Conservation (phyloP, 2,113 vertebrate species). For the Lepisosteus oculatus region DNA sequence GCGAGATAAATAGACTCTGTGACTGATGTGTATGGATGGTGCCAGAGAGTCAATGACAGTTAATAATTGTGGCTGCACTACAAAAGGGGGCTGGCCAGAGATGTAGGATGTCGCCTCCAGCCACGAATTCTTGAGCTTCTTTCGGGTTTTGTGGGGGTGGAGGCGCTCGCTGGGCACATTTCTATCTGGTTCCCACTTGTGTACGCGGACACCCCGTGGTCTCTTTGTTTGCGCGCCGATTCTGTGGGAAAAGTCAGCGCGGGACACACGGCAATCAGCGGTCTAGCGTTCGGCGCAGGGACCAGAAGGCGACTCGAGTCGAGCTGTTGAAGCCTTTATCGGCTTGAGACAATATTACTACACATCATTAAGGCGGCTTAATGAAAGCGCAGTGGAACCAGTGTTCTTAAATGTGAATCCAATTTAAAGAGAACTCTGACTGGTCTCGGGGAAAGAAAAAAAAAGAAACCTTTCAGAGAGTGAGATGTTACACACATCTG, state of each 20-base stretch:
- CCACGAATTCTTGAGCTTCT: slow-evolving; percentile 41
- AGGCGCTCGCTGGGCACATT: slow-evolving; percentile 66
- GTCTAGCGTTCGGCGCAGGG: slow-evolving; percentile 25
- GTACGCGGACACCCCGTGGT: slow-evolving; percentile 63
- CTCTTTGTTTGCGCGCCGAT: slow-evolving; percentile 62
- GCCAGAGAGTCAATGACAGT: slow-evolving; percentile 71
- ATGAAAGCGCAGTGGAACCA: slow-evolving; percentile 6
- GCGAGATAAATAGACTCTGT: slow-evolving; percentile 69
- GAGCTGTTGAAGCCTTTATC: background rate
- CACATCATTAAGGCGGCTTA: slow-evolving; percentile 43
- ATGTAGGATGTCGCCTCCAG: slow-evolving; percentile 48
- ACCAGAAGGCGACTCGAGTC: background rate
- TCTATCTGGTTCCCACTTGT: slow-evolving; percentile 61
- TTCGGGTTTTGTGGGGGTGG: slow-evolving; percentile 25
- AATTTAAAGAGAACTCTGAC: background rate
- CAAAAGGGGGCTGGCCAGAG: slow-evolving; percentile 65
- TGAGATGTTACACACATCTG: slow-evolving; percentile 56
- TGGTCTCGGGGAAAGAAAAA: background rate
- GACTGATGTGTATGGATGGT: slow-evolving; percentile 74
- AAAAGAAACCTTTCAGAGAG: slow-evolving; percentile 31
- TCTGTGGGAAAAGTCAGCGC: slow-evolving; percentile 73
- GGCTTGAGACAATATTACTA: slow-evolving; percentile 36
- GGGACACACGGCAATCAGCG: slow-evolving; percentile 29
- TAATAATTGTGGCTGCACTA: slow-evolving; percentile 70
- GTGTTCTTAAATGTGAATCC: background rate